These are phyloP conservation scores for Chorisops tibialis DNA, from an alignment of 2,888 invertebrate genomes.

Conservation along the genomic window DNA sequence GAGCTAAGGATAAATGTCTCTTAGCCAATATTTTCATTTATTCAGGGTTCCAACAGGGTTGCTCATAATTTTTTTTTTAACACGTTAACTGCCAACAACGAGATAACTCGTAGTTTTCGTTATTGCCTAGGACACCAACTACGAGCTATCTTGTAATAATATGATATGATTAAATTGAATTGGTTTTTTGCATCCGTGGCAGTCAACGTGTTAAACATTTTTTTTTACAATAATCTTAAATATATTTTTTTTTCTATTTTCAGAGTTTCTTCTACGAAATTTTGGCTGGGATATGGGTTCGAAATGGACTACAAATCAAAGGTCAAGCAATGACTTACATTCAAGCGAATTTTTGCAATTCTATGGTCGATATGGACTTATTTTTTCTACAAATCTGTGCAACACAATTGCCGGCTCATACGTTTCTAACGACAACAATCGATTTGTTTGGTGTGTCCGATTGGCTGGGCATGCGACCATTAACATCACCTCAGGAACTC, in stretches of 20 bases:
- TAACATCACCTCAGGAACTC: slow-evolving; percentile 66
- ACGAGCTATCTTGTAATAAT: too few relatives aligned
- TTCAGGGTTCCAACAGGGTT: too few relatives aligned
- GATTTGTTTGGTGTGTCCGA: slow-evolving; percentile 88
- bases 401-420: slow-evolving; percentile 79
- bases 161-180: too few relatives aligned
- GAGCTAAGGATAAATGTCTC: too few relatives aligned
- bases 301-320: slow-evolving; percentile 95
- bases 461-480: slow-evolving; percentile 76
- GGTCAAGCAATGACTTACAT: slow-evolving; percentile 99
- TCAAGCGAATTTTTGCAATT: slow-evolving; percentile 97
- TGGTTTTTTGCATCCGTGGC: too few relatives aligned
- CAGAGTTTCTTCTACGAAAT: slow-evolving; percentile 96
- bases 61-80: too few relatives aligned
- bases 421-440: slow-evolving; percentile 80
- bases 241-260: slow-evolving; percentile 35
- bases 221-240: too few relatives aligned
- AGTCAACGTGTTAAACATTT: too few relatives aligned
- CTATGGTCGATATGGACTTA: slow-evolving; percentile 96
- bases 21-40: too few relatives aligned
- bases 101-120: too few relatives aligned
- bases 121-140: too few relatives aligned
- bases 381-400: slow-evolving; percentile 93
- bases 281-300: slow-evolving; percentile 89
- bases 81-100: too few relatives aligned